phyloP scores from a whole-genome alignment of 2,113 vertebrate species.

The Malurus alboscapulatus region DNA sequence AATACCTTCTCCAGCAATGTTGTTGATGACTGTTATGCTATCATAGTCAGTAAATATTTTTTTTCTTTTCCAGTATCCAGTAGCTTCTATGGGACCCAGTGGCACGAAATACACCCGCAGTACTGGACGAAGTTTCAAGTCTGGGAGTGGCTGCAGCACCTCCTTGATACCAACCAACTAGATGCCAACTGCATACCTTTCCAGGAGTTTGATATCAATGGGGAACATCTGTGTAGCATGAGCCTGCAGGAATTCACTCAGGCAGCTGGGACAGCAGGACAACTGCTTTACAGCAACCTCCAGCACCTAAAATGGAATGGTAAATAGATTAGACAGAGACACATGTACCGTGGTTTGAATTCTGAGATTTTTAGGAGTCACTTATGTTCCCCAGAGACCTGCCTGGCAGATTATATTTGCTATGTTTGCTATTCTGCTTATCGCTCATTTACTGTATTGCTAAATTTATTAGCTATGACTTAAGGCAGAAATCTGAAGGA shows the following conservation, averaged over 20 bases:
- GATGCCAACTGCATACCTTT: constrained; percentile 91
- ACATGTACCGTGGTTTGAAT: neutral
- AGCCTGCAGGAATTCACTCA: constrained; percentile 89
- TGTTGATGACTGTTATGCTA: neutral
- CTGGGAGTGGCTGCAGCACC: constrained; percentile 98
- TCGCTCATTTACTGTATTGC: neutral
- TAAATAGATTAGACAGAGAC: constrained; percentile 55
- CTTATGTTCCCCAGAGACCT: neutral
- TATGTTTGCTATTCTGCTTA: neutral
- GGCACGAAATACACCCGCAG: constrained; percentile 89
- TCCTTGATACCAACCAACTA: constrained; percentile 93
- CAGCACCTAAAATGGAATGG: constrained; percentile 91
- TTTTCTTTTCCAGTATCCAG: constrained; percentile 67
- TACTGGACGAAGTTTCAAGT: constrained; percentile 97
- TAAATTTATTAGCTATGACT: neutral
- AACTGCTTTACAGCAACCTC: constrained; percentile 89
- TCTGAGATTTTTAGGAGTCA: neutral
- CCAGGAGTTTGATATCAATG: constrained; percentile 91
- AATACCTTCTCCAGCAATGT: neutral
- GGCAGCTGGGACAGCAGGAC: constrained; percentile 86
- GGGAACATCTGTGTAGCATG: constrained; percentile 91
- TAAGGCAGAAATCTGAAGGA: neutral
- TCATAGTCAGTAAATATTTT: neutral
- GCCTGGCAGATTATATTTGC: neutral
- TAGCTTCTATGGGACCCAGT: constrained; percentile 83